Evolutionary conservation across 2,113 vertebrate species (phyloP).

Genomic region (Megaptera novaeangliae): DNA sequence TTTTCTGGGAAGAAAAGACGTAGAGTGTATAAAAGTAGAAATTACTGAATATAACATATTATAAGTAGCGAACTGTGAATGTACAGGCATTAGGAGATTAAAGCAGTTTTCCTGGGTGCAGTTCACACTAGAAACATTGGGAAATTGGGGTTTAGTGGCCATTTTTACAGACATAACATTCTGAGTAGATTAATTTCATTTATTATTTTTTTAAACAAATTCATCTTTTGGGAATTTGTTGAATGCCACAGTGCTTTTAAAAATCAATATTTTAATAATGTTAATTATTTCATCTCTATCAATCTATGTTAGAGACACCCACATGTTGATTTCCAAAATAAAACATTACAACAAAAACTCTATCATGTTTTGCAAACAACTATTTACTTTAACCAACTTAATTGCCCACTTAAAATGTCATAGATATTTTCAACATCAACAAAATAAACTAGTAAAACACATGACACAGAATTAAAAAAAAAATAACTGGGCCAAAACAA

Average conservation of each 20-base stretch:
- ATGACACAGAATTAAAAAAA: not conserved
- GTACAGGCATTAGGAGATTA: not conserved
- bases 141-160: not conserved
- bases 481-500: not conserved
- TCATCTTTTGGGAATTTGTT: not conserved
- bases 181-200: not conserved
- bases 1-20: not conserved
- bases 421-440: not conserved
- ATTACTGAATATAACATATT: not conserved
- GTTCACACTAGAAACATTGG: not conserved
- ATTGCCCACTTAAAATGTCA: not conserved
- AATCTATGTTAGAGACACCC: not conserved
- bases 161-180: not conserved
- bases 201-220: not conserved
- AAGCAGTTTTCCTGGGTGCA: not conserved
- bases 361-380: not conserved
- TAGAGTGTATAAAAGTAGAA: not conserved
- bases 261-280: not conserved
- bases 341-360: not conserved
- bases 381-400: not conserved
- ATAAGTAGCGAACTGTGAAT: not conserved
- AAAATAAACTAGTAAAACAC: not conserved
- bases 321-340: not conserved
- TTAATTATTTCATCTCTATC: not conserved
- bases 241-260: not conserved